phyloP scores from a whole-genome alignment of 2,797 vertebrate species.

The Perodicticus potto region DNA sequence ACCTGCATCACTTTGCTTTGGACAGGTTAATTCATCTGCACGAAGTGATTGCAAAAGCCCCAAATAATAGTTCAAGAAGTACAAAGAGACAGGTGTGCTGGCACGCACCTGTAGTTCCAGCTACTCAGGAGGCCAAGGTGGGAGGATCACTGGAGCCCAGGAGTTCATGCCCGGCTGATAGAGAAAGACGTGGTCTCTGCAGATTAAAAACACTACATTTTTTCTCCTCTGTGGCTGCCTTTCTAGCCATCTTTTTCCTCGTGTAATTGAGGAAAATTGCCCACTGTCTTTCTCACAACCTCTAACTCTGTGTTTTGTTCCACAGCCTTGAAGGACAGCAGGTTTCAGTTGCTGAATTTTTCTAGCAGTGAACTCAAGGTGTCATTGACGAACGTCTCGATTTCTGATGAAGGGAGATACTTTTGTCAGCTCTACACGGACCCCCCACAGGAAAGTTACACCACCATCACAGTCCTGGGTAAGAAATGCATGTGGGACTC shows the following conservation, averaged over 20 bases:
- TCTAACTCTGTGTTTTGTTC: constrained; percentile 78
- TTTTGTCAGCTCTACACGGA: constrained; percentile 99
- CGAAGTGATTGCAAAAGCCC: background rate
- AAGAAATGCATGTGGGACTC: background rate
- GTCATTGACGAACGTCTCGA: constrained; percentile 97
- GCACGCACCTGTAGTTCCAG: background rate
- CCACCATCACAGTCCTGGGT: constrained; percentile 97
- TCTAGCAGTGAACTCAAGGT: constrained; percentile 98
- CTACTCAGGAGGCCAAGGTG: background rate
- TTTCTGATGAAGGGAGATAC: constrained; percentile 97
- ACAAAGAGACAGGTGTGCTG: background rate
- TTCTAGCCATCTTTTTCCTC: fast-evolving
- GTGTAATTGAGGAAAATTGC: background rate
- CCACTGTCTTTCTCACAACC: fast-evolving
- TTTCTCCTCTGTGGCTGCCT: background rate
- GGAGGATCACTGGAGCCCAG: background rate
- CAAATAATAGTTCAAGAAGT: background rate
- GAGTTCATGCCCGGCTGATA: background rate
- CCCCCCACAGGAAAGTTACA: constrained; percentile 98
- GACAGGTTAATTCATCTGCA: background rate
- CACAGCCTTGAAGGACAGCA: constrained; percentile 96
- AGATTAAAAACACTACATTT: background rate
- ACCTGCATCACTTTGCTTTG: background rate
- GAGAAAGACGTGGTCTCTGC: background rate
- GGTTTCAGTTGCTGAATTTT: constrained; percentile 99